Evolutionary conservation across 2,113 vertebrate species (phyloP), one percentile per base, ranked within the genome.

Genomic region (Cranoglanis bouderius): DNA sequence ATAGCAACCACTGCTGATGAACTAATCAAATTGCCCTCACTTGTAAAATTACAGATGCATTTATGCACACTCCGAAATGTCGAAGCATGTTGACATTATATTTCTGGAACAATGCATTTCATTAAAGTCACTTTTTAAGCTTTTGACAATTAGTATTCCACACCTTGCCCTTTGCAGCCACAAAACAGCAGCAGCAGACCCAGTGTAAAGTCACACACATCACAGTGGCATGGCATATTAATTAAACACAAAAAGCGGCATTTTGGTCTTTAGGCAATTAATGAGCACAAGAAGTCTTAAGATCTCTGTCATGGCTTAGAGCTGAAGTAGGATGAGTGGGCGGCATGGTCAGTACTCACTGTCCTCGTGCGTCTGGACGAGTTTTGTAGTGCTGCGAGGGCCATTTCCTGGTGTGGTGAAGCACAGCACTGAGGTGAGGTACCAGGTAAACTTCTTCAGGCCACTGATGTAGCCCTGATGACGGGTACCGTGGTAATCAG

Each of bases 341-440:
- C 51, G 24, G 19, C 26, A 38, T 77, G 84, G 43, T 75, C 53
- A 43, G 51, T 85, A 97, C 98, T 97, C 93, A 99, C 98, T 96
- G 94, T 98, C 98, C 75, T 99, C 97, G 0, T 97, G 97, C 0
- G 98, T 99, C 93, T 95, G 91, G 85, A 99, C 65, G 14, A 97
- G 95, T 90, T 95, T 95, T 0, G 97, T 96, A 0, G 92, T 1
- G 90, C 98, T 99, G 0, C 94, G 95, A 0, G 98, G 98, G 6
- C 98, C 98, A 0, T 99, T 97, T 0, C 98, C 98, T 0, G 98
- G 98, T 0, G 98, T 99, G 53, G 98, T 99, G 92, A 99, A 99
- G 82, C 98, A 99, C 81, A 99, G 96, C 24, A 96, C 96, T 0
- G 97, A 96, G 0, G 97, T 95, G 12, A 96, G 95, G 93, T 99